Percentiles rank a stretch among this genome's conserved stretches.
These are phyloP conservation scores for Dolichomitus sp. DNA, from an alignment of 2,888 invertebrate genomes.

Conservation along the genomic window DNA sequence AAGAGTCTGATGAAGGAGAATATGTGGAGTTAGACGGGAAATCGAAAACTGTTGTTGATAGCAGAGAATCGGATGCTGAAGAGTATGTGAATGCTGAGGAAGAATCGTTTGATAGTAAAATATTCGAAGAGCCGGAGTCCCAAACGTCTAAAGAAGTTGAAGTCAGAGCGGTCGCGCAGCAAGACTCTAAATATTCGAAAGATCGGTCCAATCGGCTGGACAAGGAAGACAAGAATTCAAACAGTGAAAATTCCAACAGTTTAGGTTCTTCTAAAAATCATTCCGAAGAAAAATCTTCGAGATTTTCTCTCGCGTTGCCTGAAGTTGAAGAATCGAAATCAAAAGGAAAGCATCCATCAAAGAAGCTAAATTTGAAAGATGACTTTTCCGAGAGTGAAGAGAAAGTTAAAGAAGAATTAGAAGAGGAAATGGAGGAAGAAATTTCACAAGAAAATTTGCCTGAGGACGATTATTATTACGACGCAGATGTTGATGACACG, in stretches of 20 bases:
- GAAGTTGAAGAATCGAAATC: constrained; percentile 46
- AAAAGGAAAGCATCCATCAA: constrained; percentile 39
- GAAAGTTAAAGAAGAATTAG: not conserved
- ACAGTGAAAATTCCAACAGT: constrained; percentile 36
- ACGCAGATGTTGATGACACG: constrained; percentile 51
- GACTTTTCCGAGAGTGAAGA: constrained; percentile 14
- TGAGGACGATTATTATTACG: constrained; percentile 49
- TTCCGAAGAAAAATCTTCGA: constrained; percentile 51
- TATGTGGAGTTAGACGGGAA: constrained; percentile 10
- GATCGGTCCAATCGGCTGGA: constrained; percentile 45
- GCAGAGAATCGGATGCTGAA: constrained; percentile 53
- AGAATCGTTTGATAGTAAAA: constrained; percentile 67
- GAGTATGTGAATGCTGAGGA: constrained; percentile 56
- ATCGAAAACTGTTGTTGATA: not conserved
- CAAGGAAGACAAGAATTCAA: constrained; percentile 61
- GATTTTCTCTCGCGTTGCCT: constrained; percentile 50
- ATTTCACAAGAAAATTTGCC: not conserved
- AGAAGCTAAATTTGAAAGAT: constrained; percentile 34
- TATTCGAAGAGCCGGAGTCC: constrained; percentile 71
- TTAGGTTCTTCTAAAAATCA: constrained; percentile 27
- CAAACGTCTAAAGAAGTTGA: constrained; percentile 72
- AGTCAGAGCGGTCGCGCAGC: constrained; percentile 64
- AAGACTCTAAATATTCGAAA: constrained; percentile 60
- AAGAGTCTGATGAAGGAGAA: constrained; percentile 31
- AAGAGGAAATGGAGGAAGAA: constrained; percentile 20